Conservation (phyloP, 2,888 invertebrate genomes). For the Gisinianus flammeolus region DNA sequence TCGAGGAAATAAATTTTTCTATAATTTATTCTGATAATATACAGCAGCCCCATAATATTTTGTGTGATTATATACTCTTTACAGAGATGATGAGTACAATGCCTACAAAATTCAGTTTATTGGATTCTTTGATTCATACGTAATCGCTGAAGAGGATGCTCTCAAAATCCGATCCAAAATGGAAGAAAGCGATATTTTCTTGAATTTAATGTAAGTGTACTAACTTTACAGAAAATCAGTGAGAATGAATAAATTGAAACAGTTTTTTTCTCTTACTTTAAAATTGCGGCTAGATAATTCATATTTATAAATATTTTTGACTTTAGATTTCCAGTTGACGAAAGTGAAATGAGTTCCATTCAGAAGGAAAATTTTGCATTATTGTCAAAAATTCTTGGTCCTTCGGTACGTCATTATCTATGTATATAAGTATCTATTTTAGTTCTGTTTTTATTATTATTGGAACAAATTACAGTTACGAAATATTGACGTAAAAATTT, state of each 20-base stretch:
- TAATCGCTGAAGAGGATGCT: conserved; percentile 36
- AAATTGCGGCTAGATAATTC: too few relatives aligned
- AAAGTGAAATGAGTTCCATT: conserved; percentile 31
- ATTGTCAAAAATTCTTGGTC: conserved; percentile 20
- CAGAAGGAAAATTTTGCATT: conserved; percentile 38
- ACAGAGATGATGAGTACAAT: conserved; percentile 48
- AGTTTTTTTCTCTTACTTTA: too few relatives aligned
- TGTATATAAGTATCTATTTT: too few relatives aligned
- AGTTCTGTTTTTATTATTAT: not conserved
- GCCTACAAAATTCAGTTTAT: conserved; percentile 49
- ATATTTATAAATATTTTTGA: conserved; percentile 1
- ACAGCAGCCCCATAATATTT: too few relatives aligned
- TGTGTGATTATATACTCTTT: too few relatives aligned
- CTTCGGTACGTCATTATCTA: conserved; percentile 38
- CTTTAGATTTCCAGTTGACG: conserved; percentile 8
- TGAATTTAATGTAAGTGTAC: conserved; percentile 45
- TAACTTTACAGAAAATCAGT: too few relatives aligned
- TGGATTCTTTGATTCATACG: conserved; percentile 38
- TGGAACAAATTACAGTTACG: not conserved
- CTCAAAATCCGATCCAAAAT: conserved; percentile 37
- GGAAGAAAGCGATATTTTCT: conserved; percentile 25
- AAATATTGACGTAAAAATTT: too few relatives aligned
- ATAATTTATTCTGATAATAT: too few relatives aligned
- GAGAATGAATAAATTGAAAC: too few relatives aligned
- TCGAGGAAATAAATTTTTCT: not conserved